Evolutionary conservation across 2,113 vertebrate genomes (phyloP).

Genomic region (Donacobius atricapilla): DNA sequence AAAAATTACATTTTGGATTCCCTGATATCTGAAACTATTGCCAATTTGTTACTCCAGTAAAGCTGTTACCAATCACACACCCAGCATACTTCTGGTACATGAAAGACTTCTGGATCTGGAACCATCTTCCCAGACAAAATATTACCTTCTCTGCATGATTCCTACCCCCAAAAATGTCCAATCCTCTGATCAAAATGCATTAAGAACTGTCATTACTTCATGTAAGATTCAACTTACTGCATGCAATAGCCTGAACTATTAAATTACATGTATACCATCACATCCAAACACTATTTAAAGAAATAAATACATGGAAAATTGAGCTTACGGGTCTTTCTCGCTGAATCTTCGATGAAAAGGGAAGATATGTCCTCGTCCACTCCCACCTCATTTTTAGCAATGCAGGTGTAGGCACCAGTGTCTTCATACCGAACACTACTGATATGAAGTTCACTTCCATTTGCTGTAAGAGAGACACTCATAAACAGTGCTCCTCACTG

Average conservation of each 20-base stretch:
- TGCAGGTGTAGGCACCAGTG: conserved; percentile 96
- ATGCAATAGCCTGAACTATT: not conserved
- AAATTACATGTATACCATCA: not conserved
- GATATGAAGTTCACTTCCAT: conserved; percentile 90
- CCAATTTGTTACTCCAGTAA: not conserved
- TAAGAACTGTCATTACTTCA: not conserved
- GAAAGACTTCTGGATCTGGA: too few relatives aligned
- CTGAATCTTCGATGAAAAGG: conserved; percentile 93
- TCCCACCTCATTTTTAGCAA: conserved; percentile 94
- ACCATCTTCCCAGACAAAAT: accelerated
- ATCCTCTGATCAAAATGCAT: not conserved
- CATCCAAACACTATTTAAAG: not conserved
- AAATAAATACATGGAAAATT: not conserved
- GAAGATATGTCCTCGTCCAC: conserved; percentile 98
- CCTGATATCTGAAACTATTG: not conserved
- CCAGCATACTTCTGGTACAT: not conserved
- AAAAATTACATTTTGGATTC: not conserved
- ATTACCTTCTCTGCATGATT: not conserved
- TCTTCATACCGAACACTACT: conserved; percentile 92
- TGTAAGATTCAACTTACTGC: not conserved
- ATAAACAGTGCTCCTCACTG: not conserved
- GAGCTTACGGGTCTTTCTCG: conserved; percentile 90
- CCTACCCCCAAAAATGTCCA: not conserved
- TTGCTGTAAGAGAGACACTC: conserved; percentile 76
- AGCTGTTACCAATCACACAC: not conserved